Evolutionary conservation across 1,140 invertebrate species (phyloP).

Genomic region (Drosophila persimilis): DNA sequence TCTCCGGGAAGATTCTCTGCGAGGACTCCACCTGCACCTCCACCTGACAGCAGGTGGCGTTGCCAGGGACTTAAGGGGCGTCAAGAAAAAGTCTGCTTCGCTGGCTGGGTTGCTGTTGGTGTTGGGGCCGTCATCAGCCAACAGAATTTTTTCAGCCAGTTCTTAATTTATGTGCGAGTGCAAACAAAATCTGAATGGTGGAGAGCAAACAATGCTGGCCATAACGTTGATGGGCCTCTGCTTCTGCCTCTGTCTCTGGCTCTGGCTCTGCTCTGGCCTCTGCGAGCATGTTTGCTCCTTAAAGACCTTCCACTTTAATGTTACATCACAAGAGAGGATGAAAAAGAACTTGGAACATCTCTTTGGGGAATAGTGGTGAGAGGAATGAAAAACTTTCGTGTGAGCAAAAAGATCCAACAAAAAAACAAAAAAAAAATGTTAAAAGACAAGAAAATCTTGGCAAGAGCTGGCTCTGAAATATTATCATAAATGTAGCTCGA

Average conservation of each 20-base stretch:
- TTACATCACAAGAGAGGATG: not conserved
- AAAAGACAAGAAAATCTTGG: slow-evolving; percentile 20
- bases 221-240: slow-evolving; percentile 46
- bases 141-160: slow-evolving; percentile 69
- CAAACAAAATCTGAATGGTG: slow-evolving; percentile 58
- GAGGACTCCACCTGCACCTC: slow-evolving; percentile 16
- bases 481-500: slow-evolving; percentile 41
- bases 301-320: slow-evolving; percentile 30
- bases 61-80: slow-evolving; percentile 41
- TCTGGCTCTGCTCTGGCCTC: too few relatives aligned
- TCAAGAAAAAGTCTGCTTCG: slow-evolving; percentile 38
- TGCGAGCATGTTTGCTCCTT: slow-evolving; percentile 11
- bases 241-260: not conserved
- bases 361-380: slow-evolving; percentile 28
- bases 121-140: slow-evolving; percentile 41
- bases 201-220: slow-evolving; percentile 52
- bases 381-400: slow-evolving; percentile 35
- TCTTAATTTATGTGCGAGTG: slow-evolving; percentile 74
- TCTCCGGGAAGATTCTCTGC: slow-evolving; percentile 21
- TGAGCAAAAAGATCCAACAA: slow-evolving; percentile 2
- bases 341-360: not conserved
- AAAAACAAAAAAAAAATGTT: not conserved
- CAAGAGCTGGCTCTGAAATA: slow-evolving; percentile 51
- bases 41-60: slow-evolving; percentile 61
- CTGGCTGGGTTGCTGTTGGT: slow-evolving; percentile 16